Base-by-base conservation (phyloP, 2,888 invertebrate genomes). In the Xylota segnis region DNA sequence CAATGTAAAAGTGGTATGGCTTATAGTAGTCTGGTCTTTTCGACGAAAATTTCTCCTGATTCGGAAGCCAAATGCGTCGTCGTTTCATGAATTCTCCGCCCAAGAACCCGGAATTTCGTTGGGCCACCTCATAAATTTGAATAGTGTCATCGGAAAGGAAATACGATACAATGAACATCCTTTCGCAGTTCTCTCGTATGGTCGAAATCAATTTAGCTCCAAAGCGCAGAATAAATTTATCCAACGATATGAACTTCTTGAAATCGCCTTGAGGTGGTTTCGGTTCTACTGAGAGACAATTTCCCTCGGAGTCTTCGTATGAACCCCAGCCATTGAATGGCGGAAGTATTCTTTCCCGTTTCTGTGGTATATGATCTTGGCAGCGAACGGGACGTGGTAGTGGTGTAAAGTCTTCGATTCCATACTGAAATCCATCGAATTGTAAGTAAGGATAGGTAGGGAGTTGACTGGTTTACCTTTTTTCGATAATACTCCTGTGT, bases 301-400 rank as follows among this genome's bases (percentile, higher is more conserved):
- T 98, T 88, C 96, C 96, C 7, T 97, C 96, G 0, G 98, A 98
- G 90, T 98, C 98, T 83, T 97, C 97, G 90, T 97, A 96, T 0
- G 95, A 95, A 0, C 98, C 98, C 92, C 95, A 97, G 3, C 98
- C 98, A 90, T 98, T 98, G 94, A 97, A 98, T 0, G 98, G 98
- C 0, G 98, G 98, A 54, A 96, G 90, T 87, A 89, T 88, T 0
- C 91, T 89, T 47, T 91, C 88, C 4, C 70, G 66, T 37, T 29
- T 88, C 18, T 16, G 87, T 18, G 76, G 75, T 32, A 9, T 75
- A 59, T 89, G 89, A 6, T 90, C 89, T 61, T 90, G 89, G 3
- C 87, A 88, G 6, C 89, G 88, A 4, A 78, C 86, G 0, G 92
- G 92, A 58, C 89, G 76, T 0, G 89, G 75, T 12, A 90, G 88